Evolutionary conservation across 2,113 vertebrate genomes (phyloP).

Genomic region (Onychostruthus taczanowskii): DNA sequence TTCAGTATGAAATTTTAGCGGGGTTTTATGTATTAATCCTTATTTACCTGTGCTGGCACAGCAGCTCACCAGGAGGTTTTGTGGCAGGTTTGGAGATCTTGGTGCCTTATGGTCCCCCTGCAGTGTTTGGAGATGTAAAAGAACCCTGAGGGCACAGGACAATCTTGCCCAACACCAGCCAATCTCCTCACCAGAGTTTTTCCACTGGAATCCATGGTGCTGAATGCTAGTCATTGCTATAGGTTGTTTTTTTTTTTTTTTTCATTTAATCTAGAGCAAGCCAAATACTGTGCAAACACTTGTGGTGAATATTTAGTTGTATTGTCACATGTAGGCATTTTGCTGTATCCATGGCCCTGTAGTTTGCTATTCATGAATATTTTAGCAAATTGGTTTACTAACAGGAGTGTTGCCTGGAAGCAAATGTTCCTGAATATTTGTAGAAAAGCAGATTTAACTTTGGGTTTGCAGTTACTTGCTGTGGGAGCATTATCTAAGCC

Average conservation of each 20-base stretch:
- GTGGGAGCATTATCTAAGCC: not conserved
- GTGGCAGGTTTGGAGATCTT: not conserved
- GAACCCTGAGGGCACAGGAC: accelerated
- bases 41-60: not conserved
- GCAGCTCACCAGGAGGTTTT: not conserved
- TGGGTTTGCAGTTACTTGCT: not conserved
- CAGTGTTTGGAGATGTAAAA: not conserved
- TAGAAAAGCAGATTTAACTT: not conserved
- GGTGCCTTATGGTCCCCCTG: not conserved
- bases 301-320: not conserved
- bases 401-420: slow-evolving; percentile 26
- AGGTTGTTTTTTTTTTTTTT: not conserved
- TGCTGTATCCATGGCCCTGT: not conserved
- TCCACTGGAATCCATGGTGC: not conserved
- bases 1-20: not conserved
- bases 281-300: not conserved
- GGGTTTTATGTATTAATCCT: not conserved
- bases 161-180: accelerated
- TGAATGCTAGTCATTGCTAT: accelerated
- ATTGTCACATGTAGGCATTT: not conserved
- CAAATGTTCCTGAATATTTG: slow-evolving; percentile 28
- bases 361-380: slow-evolving; percentile 38
- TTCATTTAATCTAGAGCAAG: not conserved
- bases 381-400: slow-evolving; percentile 49
- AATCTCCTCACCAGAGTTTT: not conserved